A percentile compares a stretch with the other conserved stretches of the same genome.
These are phyloP conservation scores for Nemapogon koenigi DNA, from an alignment of 2,888 invertebrate genomes.

Conservation along the genomic window DNA sequence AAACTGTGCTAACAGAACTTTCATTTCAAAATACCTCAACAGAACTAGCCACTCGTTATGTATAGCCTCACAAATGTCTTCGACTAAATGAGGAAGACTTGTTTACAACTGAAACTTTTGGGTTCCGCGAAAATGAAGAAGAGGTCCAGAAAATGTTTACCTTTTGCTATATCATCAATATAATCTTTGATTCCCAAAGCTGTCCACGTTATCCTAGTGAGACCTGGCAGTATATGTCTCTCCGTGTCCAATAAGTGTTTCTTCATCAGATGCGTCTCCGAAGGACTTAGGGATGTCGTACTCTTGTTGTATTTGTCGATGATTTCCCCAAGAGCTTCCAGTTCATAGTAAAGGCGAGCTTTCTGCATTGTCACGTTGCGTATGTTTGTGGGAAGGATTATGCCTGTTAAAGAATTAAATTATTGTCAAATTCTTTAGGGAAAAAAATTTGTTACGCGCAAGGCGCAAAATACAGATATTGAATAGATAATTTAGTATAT, in stretches of 20 bases:
- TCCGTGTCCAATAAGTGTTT: conserved; percentile 75
- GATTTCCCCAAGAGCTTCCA: conserved; percentile 66
- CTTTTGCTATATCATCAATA: conserved; percentile 52
- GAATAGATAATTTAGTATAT: too few relatives aligned
- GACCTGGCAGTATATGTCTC: conserved; percentile 78
- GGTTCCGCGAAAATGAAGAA: too few relatives aligned
- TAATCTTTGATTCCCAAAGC: conserved; percentile 83
- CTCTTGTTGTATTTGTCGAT: conserved; percentile 71
- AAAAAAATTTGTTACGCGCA: too few relatives aligned
- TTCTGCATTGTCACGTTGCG: conserved; percentile 68
- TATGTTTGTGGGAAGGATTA: conserved; percentile 48
- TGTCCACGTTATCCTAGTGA: conserved; percentile 85
- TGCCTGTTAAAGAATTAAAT: conserved; percentile 37
- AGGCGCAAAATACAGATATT: too few relatives aligned
- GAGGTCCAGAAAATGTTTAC: too few relatives aligned
- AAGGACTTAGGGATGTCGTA: conserved; percentile 68
- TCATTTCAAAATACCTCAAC: too few relatives aligned
- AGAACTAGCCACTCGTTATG: too few relatives aligned
- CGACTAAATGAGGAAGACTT: too few relatives aligned
- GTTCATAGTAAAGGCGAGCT: conserved; percentile 68
- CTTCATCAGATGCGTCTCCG: conserved; percentile 76
- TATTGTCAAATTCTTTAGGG: background rate
- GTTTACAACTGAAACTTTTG: too few relatives aligned
- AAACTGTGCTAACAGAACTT: too few relatives aligned
- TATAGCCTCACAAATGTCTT: too few relatives aligned